phyloP scores from a whole-genome alignment of 2,888 invertebrate species.

The Leucoma salicis region DNA sequence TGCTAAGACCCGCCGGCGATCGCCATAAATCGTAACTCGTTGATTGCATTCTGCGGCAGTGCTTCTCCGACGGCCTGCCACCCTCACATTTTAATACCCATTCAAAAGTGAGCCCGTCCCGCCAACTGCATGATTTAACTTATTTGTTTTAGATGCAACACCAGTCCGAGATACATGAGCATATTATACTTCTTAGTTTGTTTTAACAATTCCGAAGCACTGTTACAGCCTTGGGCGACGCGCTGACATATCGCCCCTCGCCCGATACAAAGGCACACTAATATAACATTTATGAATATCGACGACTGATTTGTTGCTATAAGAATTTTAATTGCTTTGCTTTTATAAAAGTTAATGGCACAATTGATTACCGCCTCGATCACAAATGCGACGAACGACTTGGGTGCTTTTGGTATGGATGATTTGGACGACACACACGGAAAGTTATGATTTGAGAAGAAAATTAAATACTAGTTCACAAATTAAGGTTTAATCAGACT shows the following conservation, averaged over 20 bases:
- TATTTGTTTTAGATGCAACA: constrained; percentile 69
- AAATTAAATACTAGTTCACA: too few species aligned
- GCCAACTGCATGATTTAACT: constrained; percentile 62
- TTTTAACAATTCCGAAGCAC: constrained; percentile 50
- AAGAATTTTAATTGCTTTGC: constrained; percentile 44
- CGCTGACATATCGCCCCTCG: constrained; percentile 28
- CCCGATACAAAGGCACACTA: constrained; percentile 41
- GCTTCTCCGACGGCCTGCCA: constrained; percentile 38
- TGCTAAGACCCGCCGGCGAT: constrained; percentile 42
- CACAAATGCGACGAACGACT: constrained; percentile 2
- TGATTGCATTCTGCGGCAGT: constrained; percentile 59
- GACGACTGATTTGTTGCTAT: constrained; percentile 43
- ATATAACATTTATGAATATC: constrained; percentile 39
- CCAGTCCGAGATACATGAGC: constrained; percentile 61
- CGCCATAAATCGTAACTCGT: constrained; percentile 62
- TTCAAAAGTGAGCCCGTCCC: constrained; percentile 47
- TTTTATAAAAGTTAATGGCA: constrained; percentile 31
- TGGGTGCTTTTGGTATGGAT: too few species aligned
- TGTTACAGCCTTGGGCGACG: constrained; percentile 52
- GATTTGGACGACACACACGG: too few species aligned
- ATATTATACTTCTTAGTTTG: constrained; percentile 55
- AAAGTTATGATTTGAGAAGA: too few species aligned
- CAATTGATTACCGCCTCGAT: constrained; percentile 16
- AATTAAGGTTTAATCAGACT: too few species aligned
- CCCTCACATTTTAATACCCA: constrained; percentile 54